phyloP scores from a whole-genome alignment of 1,140 invertebrate genomes.

The Drosophila triauraria region DNA sequence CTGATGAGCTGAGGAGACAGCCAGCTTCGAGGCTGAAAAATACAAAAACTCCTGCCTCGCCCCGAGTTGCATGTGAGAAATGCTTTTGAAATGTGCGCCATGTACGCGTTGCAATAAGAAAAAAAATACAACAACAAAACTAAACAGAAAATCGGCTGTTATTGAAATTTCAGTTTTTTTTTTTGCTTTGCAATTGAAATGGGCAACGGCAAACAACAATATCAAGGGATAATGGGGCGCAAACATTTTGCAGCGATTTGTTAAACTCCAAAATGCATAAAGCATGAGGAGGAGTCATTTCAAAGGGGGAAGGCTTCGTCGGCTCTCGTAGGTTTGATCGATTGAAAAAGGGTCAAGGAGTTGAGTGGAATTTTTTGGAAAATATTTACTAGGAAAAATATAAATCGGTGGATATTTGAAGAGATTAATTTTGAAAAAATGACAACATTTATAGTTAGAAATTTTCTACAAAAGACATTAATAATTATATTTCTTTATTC shows the following conservation, averaged over 20 bases:
- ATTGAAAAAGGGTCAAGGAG: slow-evolving; percentile 14
- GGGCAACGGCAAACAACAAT: slow-evolving; percentile 34
- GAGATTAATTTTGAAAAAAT: neutral
- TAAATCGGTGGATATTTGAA: neutral
- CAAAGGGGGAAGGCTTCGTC: neutral
- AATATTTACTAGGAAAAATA: neutral
- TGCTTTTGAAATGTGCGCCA: slow-evolving; percentile 77
- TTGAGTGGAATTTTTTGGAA: neutral
- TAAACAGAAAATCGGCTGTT: slow-evolving; percentile 37
- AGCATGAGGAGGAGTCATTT: slow-evolving; percentile 10
- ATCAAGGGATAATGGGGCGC: slow-evolving; percentile 53
- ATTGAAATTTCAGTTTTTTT: slow-evolving; percentile 24
- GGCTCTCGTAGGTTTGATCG: slow-evolving; percentile 12
- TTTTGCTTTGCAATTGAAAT: slow-evolving; percentile 27
- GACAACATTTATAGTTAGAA: no score
- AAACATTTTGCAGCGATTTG: slow-evolving; percentile 76
- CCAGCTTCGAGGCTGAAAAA: slow-evolving; percentile 12
- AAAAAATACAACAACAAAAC: slow-evolving; percentile 38
- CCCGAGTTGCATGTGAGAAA: slow-evolving; percentile 65
- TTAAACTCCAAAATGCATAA: slow-evolving; percentile 50
- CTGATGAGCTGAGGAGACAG: neutral
- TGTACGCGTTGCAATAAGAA: slow-evolving; percentile 68
- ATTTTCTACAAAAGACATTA: no score
- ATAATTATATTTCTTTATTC: no score
- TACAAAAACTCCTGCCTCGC: slow-evolving; percentile 22